Percentiles rank a stretch among this genome's conserved stretches.
Conservation (phyloP, 2,797 vertebrate species). For the Meda fulgida region DNA sequence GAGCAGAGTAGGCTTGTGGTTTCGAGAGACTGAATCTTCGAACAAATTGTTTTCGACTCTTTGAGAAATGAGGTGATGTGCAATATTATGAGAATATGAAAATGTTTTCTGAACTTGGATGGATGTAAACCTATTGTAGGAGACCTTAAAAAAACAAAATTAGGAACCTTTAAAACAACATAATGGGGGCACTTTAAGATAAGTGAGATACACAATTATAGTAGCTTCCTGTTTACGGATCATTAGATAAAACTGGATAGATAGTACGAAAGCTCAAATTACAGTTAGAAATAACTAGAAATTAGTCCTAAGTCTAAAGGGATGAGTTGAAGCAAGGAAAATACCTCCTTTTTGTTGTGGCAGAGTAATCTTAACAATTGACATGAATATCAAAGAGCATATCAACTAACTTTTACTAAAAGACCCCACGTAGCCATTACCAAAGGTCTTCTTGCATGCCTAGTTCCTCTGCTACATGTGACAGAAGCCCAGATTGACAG, state of each 20-base stretch:
- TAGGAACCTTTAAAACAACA: neutral
- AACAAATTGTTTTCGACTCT: neutral
- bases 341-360: neutral
- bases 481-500: slow-evolving; percentile 41
- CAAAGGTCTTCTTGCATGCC: neutral
- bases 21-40: neutral
- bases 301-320: neutral
- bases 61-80: neutral
- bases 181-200: neutral
- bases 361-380: slow-evolving; percentile 1
- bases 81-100: neutral
- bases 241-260: neutral
- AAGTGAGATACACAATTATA: neutral
- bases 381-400: neutral
- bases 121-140: neutral
- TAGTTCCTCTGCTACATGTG: neutral
- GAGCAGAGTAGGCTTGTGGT: neutral
- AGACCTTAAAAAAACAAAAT: neutral
- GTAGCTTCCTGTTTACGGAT: neutral
- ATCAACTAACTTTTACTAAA: neutral
- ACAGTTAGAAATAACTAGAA: slow-evolving; percentile 3
- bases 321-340: neutral
- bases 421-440: neutral
- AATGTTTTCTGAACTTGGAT: neutral
- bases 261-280: neutral